Conservation (phyloP, 2,113 vertebrate species). For the Damaliscus lunatus region DNA sequence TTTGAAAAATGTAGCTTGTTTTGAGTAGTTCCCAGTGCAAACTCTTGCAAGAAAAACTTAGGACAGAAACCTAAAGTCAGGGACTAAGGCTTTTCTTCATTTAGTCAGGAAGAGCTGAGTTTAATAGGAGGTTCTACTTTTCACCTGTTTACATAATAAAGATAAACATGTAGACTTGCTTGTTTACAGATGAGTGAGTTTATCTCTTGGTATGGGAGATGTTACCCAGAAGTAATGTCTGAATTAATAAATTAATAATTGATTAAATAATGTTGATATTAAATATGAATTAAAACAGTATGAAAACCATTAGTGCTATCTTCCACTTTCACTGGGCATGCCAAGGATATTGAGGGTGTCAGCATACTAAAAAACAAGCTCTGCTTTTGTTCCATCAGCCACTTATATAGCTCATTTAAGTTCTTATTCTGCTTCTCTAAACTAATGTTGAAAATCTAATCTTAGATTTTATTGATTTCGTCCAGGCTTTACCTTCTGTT, state of each 20-base stretch:
- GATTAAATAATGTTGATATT: neutral
- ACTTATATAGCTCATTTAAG: neutral
- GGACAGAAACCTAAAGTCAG: neutral
- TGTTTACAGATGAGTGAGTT: neutral
- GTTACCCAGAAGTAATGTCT: neutral
- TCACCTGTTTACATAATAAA: neutral
- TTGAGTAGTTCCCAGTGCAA: neutral
- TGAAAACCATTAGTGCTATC: neutral
- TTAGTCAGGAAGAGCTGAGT: neutral
- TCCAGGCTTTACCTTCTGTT: neutral
- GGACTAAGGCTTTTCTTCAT: neutral
- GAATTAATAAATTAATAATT: neutral
- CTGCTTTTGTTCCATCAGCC: neutral
- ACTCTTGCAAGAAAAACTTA: neutral
- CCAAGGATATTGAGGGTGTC: neutral
- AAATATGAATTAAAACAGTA: neutral
- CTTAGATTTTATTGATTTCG: neutral
- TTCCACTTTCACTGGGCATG: neutral
- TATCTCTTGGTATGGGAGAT: neutral
- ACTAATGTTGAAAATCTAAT: neutral
- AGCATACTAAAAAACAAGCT: neutral
- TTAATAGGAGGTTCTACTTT: neutral
- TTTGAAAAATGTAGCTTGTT: neutral
- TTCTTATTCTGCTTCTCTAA: neutral
- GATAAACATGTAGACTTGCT: neutral